Conservation (phyloP, 2,113 vertebrate species). For the Pagrus major region DNA sequence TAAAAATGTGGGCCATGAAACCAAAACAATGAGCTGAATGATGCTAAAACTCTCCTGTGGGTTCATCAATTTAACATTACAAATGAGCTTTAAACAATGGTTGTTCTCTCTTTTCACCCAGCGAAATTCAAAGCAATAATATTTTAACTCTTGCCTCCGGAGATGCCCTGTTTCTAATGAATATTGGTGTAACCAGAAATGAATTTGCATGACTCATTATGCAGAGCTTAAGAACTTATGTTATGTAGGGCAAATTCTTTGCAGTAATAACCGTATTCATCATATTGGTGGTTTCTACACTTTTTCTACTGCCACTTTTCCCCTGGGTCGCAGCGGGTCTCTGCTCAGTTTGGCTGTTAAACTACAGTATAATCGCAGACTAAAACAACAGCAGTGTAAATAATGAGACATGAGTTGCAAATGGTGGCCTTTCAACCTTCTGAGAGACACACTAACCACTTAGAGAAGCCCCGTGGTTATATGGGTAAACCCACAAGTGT, state of each 20-base stretch:
- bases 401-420: conserved; percentile 35
- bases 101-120: not conserved
- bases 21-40: not conserved
- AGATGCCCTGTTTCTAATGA: not conserved
- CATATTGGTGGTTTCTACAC: not conserved
- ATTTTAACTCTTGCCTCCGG: not conserved
- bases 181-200: not conserved
- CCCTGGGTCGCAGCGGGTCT: not conserved
- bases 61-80: too few species aligned
- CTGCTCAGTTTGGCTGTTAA: conserved; percentile 19
- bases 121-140: not conserved
- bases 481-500: not conserved
- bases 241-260: not conserved
- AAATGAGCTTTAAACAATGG: not conserved
- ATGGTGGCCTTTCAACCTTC: conserved; percentile 18
- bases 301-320: not conserved
- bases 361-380: not conserved
- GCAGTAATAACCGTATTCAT: too few species aligned
- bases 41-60: not conserved
- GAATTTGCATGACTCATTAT: conserved; percentile 16
- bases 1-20: not conserved
- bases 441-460: not conserved
- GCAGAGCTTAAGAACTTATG: not conserved
- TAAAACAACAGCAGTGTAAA: conserved; percentile 18
- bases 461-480: not conserved